Conservation (phyloP, 2,888 invertebrate genomes). For the Synergus laeviventris region DNA sequence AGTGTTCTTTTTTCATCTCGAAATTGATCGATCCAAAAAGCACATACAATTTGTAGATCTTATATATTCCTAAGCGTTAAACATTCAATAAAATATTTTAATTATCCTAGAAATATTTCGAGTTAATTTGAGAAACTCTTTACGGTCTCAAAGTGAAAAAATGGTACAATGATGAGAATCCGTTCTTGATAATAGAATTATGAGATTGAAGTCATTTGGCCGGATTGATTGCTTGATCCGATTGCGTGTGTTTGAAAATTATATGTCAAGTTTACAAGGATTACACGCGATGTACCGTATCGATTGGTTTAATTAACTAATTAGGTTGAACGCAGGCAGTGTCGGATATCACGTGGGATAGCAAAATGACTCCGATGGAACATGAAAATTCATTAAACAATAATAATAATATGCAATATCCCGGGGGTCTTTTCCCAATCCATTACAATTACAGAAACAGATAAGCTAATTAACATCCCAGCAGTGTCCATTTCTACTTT, state of each 20-base stretch:
- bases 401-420: not conserved
- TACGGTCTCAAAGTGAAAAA: not conserved
- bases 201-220: not conserved
- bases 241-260: slow-evolving; percentile 21
- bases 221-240: slow-evolving; percentile 12
- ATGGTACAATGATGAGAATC: not conserved
- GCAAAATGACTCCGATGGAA: not conserved
- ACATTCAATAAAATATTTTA: too few relatives aligned
- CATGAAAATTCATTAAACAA: not conserved
- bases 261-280: slow-evolving; percentile 31
- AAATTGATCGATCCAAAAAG: not conserved
- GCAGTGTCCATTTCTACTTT: not conserved
- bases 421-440: not conserved
- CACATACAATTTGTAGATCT: not conserved
- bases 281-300: slow-evolving; percentile 29
- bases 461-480: not conserved
- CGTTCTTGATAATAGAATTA: slow-evolving; percentile 14
- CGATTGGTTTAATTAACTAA: slow-evolving; percentile 31
- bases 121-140: too few relatives aligned
- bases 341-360: not conserved
- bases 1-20: slow-evolving; percentile 8
- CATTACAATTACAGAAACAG: not conserved
- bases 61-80: too few relatives aligned
- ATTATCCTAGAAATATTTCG: too few relatives aligned
- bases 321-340: slow-evolving; percentile 24